Percentiles rank a stretch among this genome's conserved stretches.
Conservation (phyloP, 2,888 invertebrate species). For the Auanema sp. region DNA sequence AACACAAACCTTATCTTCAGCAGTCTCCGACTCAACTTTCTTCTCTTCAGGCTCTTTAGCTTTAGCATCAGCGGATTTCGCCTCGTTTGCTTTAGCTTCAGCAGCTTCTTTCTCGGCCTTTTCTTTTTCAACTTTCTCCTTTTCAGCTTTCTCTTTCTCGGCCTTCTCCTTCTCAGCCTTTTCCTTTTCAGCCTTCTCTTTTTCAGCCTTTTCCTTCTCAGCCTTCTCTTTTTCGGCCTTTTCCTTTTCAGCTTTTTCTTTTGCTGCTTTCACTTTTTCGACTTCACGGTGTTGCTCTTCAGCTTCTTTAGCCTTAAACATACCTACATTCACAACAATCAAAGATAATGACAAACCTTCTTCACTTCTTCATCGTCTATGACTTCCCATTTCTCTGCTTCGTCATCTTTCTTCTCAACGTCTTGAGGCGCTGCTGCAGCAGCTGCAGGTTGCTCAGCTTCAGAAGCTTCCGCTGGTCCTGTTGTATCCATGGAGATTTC, state of each 20-base stretch:
- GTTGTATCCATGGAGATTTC: slow-evolving; percentile 8
- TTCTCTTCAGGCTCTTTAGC: slow-evolving; percentile 11
- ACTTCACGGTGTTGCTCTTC: slow-evolving; percentile 4
- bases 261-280: slow-evolving; percentile 3
- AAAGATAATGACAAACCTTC: slow-evolving; percentile 16
- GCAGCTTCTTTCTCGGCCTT: slow-evolving; percentile 10
- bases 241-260: slow-evolving; percentile 5
- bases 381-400: slow-evolving; percentile 26
- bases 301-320: slow-evolving; percentile 12
- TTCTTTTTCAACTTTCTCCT: neutral
- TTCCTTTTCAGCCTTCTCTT: slow-evolving; percentile 7
- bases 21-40: slow-evolving; percentile 4
- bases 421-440: slow-evolving; percentile 1
- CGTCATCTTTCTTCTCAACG: slow-evolving; percentile 7
- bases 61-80: slow-evolving; percentile 9
- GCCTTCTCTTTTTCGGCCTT: slow-evolving; percentile 2
- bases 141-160: slow-evolving; percentile 1
- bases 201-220: slow-evolving; percentile 7
- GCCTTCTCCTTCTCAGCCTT: slow-evolving; percentile 6
- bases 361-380: slow-evolving; percentile 25
- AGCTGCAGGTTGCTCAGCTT: neutral
- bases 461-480: slow-evolving; percentile 6
- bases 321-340: neutral
- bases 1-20: neutral
- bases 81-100: slow-evolving; percentile 5